phyloP scores from a whole-genome alignment of 1,140 invertebrate species.

The Holcopasites calliopsidis region DNA sequence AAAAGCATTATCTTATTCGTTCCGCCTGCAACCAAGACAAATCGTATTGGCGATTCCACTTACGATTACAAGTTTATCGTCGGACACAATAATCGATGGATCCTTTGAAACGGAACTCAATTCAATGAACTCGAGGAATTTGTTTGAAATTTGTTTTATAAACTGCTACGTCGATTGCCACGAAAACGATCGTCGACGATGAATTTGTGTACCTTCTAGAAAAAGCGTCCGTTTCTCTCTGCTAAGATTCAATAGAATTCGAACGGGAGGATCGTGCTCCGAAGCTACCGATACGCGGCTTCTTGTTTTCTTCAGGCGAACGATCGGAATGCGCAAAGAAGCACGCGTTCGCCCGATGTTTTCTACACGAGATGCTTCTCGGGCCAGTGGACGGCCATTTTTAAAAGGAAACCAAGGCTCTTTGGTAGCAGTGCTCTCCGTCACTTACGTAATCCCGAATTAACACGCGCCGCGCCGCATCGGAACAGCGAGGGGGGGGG shows the following conservation, averaged over 20 bases:
- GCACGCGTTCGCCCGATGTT: conserved; percentile 41
- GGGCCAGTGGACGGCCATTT: conserved; percentile 62
- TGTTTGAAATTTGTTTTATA: too few species aligned
- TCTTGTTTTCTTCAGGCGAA: not conserved
- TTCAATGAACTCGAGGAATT: too few species aligned
- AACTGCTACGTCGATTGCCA: too few species aligned
- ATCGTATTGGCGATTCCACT: not conserved
- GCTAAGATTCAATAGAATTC: conserved; percentile 5
- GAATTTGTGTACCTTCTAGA: too few species aligned
- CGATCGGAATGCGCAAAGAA: too few species aligned
- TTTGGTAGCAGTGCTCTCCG: conserved; percentile 44
- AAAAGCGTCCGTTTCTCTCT: too few species aligned
- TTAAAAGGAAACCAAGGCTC: conserved; percentile 67
- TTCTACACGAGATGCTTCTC: conserved; percentile 51
- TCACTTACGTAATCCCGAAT: conserved; percentile 57
- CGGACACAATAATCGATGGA: not conserved
- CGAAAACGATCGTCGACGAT: not conserved
- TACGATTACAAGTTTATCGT: not conserved
- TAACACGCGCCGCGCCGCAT: conserved; percentile 25
- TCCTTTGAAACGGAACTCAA: too few species aligned
- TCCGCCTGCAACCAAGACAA: not conserved
- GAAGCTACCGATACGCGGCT: not conserved
- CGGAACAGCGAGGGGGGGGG: not conserved
- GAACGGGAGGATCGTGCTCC: not conserved
- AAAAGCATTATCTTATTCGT: not conserved